Evolutionary conservation across 1,140 invertebrate genomes (phyloP).

Genomic region (Heterodera schachtii): DNA sequence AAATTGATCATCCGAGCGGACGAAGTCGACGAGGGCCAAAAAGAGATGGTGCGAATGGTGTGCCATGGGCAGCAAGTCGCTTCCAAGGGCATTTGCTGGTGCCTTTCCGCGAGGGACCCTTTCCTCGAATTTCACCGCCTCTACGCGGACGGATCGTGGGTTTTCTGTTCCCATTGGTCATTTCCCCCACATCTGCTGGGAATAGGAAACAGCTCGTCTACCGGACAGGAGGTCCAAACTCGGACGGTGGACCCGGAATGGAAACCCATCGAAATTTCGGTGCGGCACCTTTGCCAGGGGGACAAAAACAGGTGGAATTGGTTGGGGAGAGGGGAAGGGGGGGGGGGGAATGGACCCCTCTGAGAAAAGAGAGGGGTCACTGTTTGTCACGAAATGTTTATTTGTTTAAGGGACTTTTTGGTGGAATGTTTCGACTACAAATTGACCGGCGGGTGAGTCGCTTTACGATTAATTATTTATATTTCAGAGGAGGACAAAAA

Average conservation of each 20-base stretch:
- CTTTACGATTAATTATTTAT: neutral
- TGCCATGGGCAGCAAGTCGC: constrained; percentile 68
- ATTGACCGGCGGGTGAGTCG: constrained; percentile 1
- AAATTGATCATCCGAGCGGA: constrained; percentile 67
- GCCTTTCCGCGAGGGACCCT: constrained; percentile 66
- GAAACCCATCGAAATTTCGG: constrained; percentile 70
- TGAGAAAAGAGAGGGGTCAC: too few species aligned
- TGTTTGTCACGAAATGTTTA: too few species aligned
- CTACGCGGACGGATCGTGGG: constrained; percentile 68
- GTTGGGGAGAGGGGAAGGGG: too few species aligned
- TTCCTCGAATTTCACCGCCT: constrained; percentile 69
- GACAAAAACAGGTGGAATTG: constrained; percentile 67
- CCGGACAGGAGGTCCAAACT: constrained; percentile 71
- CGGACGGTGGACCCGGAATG: constrained; percentile 71
- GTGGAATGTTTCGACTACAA: constrained; percentile 24
- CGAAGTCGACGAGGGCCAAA: constrained; percentile 67
- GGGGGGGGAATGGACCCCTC: too few species aligned
- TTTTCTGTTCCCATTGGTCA: neutral
- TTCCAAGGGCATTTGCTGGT: constrained; percentile 1
- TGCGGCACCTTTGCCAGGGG: constrained; percentile 71
- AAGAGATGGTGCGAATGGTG: constrained; percentile 69
- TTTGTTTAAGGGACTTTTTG: constrained; percentile 15
- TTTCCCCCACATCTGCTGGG: neutral
- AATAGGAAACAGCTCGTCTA: constrained; percentile 69
- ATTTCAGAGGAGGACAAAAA: neutral